Conservation (phyloP, 2,113 vertebrate species). For the Myxocyprinus asiaticus region DNA sequence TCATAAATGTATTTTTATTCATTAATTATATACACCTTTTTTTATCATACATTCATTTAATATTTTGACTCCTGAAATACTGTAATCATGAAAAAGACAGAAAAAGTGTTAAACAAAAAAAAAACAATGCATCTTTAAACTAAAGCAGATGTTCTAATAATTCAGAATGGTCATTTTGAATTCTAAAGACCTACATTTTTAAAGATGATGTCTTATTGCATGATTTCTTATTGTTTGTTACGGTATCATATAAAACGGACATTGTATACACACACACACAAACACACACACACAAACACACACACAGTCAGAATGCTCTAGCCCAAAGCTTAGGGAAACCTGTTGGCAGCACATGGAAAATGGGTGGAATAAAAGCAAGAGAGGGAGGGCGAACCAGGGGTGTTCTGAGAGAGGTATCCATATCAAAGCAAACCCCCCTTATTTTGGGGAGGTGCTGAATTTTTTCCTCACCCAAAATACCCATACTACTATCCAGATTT, state of each 20-base stretch:
- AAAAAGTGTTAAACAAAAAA: neutral
- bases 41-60: neutral
- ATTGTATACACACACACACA: too few species aligned
- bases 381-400: neutral
- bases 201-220: neutral
- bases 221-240: neutral
- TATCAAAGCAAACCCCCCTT: constrained; percentile 19
- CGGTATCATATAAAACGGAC: too few species aligned
- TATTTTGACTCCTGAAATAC: too few species aligned
- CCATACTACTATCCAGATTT: too few species aligned
- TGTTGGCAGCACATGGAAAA: neutral
- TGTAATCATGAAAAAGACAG: neutral
- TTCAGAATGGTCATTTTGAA: neutral
- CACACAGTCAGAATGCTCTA: neutral
- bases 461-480: too few species aligned
- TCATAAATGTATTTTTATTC: neutral
- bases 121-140: neutral
- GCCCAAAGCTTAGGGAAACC: constrained; percentile 3
- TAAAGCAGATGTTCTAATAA: neutral
- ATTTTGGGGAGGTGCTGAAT: neutral
- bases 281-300: neutral
- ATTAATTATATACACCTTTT: neutral
- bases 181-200: neutral
- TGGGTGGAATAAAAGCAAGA: neutral
- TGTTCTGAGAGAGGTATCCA: neutral